A percentile compares a stretch with the other conserved stretches of the same genome.
Conservation (phyloP, 2,797 vertebrate genomes). For the Myiotriccus ornatus region DNA sequence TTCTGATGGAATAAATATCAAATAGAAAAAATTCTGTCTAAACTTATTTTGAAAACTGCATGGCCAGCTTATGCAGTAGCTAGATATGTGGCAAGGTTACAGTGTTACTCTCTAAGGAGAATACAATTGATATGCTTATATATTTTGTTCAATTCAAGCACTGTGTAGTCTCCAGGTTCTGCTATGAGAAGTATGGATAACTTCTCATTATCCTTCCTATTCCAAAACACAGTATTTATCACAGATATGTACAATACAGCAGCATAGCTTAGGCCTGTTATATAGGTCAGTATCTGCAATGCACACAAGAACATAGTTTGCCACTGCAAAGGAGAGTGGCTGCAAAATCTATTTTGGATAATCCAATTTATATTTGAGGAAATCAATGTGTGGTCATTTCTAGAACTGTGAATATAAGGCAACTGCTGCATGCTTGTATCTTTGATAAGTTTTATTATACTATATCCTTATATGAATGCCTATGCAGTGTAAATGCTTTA, state of each 20-base stretch:
- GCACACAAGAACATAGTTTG: conserved; percentile 38
- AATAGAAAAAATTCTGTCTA: conserved; percentile 56
- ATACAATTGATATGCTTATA: conserved; percentile 42
- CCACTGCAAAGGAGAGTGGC: conserved; percentile 51
- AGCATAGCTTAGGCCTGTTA: conserved; percentile 65
- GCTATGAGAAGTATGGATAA: conserved; percentile 14
- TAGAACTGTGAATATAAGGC: conserved; percentile 63
- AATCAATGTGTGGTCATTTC: conserved; percentile 57
- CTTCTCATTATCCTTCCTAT: conserved; percentile 33
- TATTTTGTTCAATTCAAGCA: conserved; percentile 54
- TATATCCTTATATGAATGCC: conserved; percentile 70
- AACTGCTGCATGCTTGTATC: conserved; percentile 70
- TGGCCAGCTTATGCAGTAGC: conserved; percentile 66
- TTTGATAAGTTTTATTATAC: conserved; percentile 67
- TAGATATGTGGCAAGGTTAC: conserved; percentile 50
- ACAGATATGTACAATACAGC: conserved; percentile 38
- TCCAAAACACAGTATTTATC: conserved; percentile 54
- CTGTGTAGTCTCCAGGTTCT: conserved; percentile 45
- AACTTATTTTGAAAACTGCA: conserved; percentile 68
- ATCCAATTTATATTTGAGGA: conserved; percentile 65
- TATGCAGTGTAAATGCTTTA: conserved; percentile 75
- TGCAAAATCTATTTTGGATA: conserved; percentile 71
- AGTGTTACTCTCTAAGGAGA: conserved; percentile 66
- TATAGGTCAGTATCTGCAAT: conserved; percentile 65
- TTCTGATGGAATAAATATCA: conserved; percentile 7